Conservation (phyloP, 2,797 vertebrate species). For the Nyctalus aviator region DNA sequence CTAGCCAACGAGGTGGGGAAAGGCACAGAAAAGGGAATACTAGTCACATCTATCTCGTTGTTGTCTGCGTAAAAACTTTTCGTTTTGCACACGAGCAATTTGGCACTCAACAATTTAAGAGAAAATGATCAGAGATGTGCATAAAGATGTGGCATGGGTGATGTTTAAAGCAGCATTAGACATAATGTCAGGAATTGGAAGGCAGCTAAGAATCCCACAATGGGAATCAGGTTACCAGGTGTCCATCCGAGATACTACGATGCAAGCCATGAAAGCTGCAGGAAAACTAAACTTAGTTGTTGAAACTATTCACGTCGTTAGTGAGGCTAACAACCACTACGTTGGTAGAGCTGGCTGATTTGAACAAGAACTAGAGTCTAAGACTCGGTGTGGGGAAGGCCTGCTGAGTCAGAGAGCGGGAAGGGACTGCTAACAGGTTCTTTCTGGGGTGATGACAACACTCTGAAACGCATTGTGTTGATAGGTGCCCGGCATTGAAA, state of each 20-base stretch:
- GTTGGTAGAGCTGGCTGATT: not conserved
- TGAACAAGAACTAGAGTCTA: not conserved
- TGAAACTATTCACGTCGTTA: not conserved
- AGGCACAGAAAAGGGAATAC: fast-evolving
- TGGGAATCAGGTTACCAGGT: not conserved
- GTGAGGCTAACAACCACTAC: not conserved
- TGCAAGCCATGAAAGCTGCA: not conserved
- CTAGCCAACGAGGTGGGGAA: no score
- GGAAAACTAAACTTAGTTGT: not conserved
- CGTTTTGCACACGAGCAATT: not conserved
- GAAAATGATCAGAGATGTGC: not conserved
- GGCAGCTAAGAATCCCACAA: not conserved
- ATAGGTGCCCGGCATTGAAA: no score
- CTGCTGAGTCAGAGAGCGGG: fast-evolving
- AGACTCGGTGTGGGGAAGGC: not conserved
- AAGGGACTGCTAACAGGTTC: fast-evolving
- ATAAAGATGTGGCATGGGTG: not conserved
- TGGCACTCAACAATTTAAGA: not conserved
- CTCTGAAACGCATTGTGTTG: fast-evolving
- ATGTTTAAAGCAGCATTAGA: not conserved
- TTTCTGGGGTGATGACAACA: fast-evolving
- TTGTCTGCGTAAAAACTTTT: not conserved
- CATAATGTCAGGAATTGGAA: not conserved
- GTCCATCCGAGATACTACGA: not conserved
- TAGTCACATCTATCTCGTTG: not conserved